These are phyloP conservation scores for Ganaspis sp. DNA, from an alignment of 1,140 invertebrate genomes.

Conservation along the genomic window DNA sequence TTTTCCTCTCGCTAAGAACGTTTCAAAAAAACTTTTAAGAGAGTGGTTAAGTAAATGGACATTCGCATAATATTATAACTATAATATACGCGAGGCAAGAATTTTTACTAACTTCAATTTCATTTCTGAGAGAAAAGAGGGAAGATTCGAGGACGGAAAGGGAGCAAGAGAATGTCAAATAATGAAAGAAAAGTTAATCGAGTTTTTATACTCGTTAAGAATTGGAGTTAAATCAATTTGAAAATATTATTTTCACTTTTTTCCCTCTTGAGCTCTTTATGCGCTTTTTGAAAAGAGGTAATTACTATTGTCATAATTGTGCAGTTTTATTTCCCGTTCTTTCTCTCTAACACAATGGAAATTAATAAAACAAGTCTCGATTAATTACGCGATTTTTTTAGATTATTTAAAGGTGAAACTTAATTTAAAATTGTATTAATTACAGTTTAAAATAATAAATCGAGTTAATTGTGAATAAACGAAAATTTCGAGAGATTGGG, in stretches of 20 bases:
- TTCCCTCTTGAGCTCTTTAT: neutral
- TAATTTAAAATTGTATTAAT: no score
- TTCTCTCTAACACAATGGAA: no score
- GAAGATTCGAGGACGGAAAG: neutral
- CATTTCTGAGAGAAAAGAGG: neutral
- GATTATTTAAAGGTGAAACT: no score
- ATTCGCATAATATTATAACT: slow-evolving; percentile 10
- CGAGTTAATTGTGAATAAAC: no score
- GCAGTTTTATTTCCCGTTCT: no score
- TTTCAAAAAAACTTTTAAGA: neutral
- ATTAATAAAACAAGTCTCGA: no score
- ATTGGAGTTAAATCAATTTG: neutral
- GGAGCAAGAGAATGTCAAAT: neutral
- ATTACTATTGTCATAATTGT: no score
- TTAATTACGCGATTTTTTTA: no score
- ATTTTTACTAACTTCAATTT: neutral
- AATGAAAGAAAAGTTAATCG: neutral
- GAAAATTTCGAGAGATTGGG: no score
- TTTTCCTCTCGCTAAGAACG: neutral
- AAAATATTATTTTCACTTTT: neutral
- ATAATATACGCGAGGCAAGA: neutral
- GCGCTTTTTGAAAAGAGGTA: no score
- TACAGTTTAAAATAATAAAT: no score
- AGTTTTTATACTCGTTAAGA: neutral
- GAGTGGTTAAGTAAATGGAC: slow-evolving; percentile 17